These are phyloP conservation scores for Suricata suricatta DNA, from an alignment of 2,113 vertebrate species.

Conservation along the genomic window DNA sequence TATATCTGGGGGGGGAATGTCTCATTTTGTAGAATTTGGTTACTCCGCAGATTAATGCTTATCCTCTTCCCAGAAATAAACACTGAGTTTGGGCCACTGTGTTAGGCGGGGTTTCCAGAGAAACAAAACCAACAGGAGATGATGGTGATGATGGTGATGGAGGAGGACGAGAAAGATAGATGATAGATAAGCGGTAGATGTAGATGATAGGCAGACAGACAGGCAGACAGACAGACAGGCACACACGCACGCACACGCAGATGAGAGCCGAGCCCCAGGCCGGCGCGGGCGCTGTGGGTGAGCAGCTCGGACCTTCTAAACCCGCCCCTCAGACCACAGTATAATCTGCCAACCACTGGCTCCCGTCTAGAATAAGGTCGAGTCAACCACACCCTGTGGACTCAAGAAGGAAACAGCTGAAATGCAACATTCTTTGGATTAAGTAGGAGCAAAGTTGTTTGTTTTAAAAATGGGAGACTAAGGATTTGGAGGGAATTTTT, in stretches of 20 bases:
- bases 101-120: not conserved
- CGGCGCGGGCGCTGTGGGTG: not conserved
- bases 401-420: not conserved
- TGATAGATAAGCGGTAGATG: too few relatives aligned
- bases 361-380: fast-evolving
- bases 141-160: too few relatives aligned
- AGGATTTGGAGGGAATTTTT: not conserved
- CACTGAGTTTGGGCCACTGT: not conserved
- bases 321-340: not conserved
- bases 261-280: not conserved
- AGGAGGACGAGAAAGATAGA: too few relatives aligned
- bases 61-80: not conserved
- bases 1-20: not conserved
- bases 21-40: not conserved
- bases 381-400: fast-evolving
- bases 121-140: not conserved
- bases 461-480: not conserved
- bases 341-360: not conserved
- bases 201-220: too few relatives aligned
- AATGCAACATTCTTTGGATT: not conserved
- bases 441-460: not conserved
- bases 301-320: not conserved
- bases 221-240: too few relatives aligned
- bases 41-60: not conserved
- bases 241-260: not conserved